phyloP scores from a whole-genome alignment of 2,797 vertebrate genomes.

The Podarcis lilfordi region DNA sequence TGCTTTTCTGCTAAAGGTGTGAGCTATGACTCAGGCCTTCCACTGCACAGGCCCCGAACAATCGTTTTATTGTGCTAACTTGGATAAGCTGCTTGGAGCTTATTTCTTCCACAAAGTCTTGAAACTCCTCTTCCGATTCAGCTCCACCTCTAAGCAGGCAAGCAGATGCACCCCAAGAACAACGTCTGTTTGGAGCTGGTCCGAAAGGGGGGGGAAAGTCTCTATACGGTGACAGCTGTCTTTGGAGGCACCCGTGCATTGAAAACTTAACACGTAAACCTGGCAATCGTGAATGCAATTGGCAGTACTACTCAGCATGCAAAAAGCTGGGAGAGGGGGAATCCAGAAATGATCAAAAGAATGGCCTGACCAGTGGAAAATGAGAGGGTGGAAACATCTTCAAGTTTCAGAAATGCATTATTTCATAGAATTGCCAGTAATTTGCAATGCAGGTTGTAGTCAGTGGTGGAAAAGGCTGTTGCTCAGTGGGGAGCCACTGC shows the following conservation, averaged over 20 bases:
- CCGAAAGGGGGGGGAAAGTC: background rate
- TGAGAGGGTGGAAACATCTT: background rate
- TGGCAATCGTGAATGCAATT: background rate
- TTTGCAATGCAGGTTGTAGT: no score
- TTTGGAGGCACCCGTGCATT: no score
- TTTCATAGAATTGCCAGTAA: no score
- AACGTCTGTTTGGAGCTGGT: background rate
- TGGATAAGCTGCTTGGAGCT: background rate
- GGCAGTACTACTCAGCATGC: background rate
- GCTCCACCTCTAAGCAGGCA: constrained; percentile 3
- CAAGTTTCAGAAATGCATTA: background rate
- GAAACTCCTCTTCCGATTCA: background rate
- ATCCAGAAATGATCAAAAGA: background rate
- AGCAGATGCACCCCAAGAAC: background rate
- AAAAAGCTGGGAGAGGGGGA: background rate
- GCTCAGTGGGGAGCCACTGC: no score
- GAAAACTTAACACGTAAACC: background rate
- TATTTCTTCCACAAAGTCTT: constrained; percentile 10
- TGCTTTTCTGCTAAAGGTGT: constrained; percentile 16
- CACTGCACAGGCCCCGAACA: background rate
- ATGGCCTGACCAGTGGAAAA: background rate
- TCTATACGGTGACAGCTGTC: background rate
- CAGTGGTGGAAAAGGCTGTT: no score
- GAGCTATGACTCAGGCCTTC: constrained; percentile 16
- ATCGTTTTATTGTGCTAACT: background rate